phyloP scores from a whole-genome alignment of 2,888 invertebrate species.

The Pegoplata infirma region DNA sequence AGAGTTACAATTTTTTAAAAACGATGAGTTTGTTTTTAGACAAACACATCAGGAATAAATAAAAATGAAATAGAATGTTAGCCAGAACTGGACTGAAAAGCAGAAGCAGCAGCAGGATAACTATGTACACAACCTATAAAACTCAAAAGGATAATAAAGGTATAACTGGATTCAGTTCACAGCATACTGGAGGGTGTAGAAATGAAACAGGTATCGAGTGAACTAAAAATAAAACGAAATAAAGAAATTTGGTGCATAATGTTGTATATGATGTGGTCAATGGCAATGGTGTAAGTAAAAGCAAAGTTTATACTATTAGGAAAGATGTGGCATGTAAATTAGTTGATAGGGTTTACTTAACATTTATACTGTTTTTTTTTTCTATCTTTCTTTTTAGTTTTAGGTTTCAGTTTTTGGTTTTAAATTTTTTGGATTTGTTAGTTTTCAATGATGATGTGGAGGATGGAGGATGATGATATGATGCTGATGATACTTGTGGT shows the following conservation, averaged over 20 bases:
- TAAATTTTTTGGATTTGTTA: constrained; percentile 9
- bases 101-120: background rate
- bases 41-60: constrained; percentile 1
- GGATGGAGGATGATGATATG: constrained; percentile 10
- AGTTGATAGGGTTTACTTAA: constrained; percentile 34
- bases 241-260: background rate
- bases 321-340: constrained; percentile 43
- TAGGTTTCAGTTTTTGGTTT: constrained; percentile 15
- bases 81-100: background rate
- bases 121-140: constrained; percentile 27
- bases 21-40: constrained; percentile 30
- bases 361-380: constrained; percentile 10
- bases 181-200: background rate
- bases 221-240: background rate
- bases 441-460: background rate
- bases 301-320: constrained; percentile 8
- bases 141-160: constrained; percentile 15
- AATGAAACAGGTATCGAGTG: background rate
- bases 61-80: constrained; percentile 28
- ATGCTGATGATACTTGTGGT: background rate
- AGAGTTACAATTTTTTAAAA: constrained; percentile 6
- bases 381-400: background rate
- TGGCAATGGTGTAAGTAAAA: constrained; percentile 47
- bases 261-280: constrained; percentile 49
- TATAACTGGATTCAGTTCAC: too few relatives aligned